Evolutionary conservation across 2,888 invertebrate species (phyloP).

Genomic region (Agrotis clavis): DNA sequence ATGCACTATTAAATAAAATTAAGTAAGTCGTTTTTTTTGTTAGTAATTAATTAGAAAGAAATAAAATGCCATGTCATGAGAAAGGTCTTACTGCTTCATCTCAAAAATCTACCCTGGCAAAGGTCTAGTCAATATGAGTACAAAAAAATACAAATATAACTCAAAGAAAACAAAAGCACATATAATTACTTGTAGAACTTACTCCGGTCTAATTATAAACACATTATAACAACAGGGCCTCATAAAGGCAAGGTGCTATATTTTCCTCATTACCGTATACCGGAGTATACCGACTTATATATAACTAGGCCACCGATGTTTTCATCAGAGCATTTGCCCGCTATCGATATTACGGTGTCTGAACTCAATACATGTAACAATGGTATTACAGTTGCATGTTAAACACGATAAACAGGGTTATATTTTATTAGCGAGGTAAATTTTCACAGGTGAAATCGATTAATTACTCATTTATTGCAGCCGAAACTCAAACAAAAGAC

Average conservation of each 20-base stretch:
- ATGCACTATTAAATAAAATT: too few relatives aligned
- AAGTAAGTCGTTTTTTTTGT: too few relatives aligned
- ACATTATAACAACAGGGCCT: neutral
- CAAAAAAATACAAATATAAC: neutral
- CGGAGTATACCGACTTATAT: slow-evolving; percentile 5
- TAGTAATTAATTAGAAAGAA: too few relatives aligned
- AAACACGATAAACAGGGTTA: slow-evolving; percentile 1
- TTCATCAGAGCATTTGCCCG: slow-evolving; percentile 36
- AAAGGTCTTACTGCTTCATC: neutral
- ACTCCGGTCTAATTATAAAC: slow-evolving; percentile 25
- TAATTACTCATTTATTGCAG: neutral
- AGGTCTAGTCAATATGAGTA: neutral
- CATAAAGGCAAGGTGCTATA: slow-evolving; percentile 28
- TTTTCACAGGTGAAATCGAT: neutral
- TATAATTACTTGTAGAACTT: neutral
- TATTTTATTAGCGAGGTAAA: neutral
- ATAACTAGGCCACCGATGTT: slow-evolving; percentile 49
- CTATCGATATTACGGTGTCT: slow-evolving; percentile 25
- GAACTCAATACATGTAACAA: slow-evolving; percentile 19
- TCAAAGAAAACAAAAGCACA: neutral
- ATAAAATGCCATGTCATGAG: too few relatives aligned
- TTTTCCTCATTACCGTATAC: slow-evolving; percentile 34
- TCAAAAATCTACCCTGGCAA: neutral
- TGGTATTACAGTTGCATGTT: slow-evolving; percentile 16
- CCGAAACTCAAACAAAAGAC: neutral